These are phyloP conservation scores for Sussaba pulchella DNA, from an alignment of 2,888 invertebrate species.

Conservation along the genomic window DNA sequence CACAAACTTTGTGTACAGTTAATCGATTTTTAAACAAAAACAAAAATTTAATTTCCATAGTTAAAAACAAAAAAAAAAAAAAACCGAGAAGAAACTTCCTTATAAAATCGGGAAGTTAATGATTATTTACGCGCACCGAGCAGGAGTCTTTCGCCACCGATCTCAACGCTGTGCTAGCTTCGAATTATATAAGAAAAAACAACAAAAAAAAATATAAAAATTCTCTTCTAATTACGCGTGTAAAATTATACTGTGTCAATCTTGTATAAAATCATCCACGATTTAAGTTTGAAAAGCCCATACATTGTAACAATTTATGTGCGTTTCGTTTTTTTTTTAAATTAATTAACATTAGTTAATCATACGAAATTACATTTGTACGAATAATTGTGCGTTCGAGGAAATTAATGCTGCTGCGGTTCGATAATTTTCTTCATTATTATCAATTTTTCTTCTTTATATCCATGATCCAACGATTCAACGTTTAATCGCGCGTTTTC, in stretches of 20 bases:
- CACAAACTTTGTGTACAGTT: constrained; percentile 37
- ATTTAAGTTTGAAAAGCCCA: constrained; percentile 75
- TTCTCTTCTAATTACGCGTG: constrained; percentile 69
- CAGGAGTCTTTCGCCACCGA: constrained; percentile 79
- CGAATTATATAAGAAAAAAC: too few relatives aligned
- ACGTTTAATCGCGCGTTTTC: constrained; percentile 64
- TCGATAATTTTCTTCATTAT: constrained; percentile 73
- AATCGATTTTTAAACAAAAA: constrained; percentile 25
- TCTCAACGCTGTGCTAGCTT: constrained; percentile 81
- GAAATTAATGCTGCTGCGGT: constrained; percentile 71
- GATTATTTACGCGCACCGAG: constrained; percentile 69
- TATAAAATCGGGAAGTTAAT: too few relatives aligned
- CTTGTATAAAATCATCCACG: constrained; percentile 73
- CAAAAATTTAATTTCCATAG: constrained; percentile 9
- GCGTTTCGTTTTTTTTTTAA: constrained; percentile 77
- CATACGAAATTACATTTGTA: constrained; percentile 67
- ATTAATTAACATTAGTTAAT: constrained; percentile 74
- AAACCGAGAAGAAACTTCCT: too few relatives aligned
- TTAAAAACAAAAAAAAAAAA: constrained; percentile 42
- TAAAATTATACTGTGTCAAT: constrained; percentile 71
- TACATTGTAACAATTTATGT: constrained; percentile 76
- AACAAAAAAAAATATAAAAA: too few relatives aligned
- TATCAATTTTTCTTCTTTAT: constrained; percentile 13
- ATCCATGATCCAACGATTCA: constrained; percentile 76
- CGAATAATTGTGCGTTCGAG: constrained; percentile 66